These are phyloP conservation scores for Alauda arvensis DNA, from an alignment of 2,797 vertebrate species.

Conservation along the genomic window DNA sequence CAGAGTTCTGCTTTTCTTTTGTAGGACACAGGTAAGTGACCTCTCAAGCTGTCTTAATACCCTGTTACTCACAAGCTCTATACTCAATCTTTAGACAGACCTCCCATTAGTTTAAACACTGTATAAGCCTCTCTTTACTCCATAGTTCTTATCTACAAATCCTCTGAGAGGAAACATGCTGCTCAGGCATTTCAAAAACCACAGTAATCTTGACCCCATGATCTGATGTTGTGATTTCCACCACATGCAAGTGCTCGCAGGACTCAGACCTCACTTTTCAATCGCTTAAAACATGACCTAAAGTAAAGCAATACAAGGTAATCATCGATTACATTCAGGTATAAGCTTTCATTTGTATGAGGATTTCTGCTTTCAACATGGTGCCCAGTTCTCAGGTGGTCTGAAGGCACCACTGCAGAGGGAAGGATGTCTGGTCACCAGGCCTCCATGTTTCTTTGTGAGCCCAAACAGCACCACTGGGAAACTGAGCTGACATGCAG, in stretches of 20 bases:
- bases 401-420: not conserved
- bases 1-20: constrained; percentile 3
- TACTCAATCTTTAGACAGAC: constrained; percentile 2
- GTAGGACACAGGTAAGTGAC: not conserved
- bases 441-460: rapidly evolving
- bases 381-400: not conserved
- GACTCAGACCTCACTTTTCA: not conserved
- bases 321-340: not conserved
- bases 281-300: not conserved
- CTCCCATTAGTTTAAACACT: constrained; percentile 18
- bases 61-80: not conserved
- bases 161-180: not conserved
- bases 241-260: not conserved
- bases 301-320: not conserved
- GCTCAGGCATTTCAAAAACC: constrained; percentile 22
- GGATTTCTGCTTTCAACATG: rapidly evolving
- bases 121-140: constrained; percentile 8
- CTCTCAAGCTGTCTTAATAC: constrained; percentile 37
- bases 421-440: not conserved
- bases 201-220: not conserved
- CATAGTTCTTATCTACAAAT: constrained; percentile 21
- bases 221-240: not conserved
- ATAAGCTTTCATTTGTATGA: not conserved
- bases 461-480: not conserved
- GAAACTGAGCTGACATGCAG: not conserved